Base-by-base conservation (phyloP, 2,113 vertebrate genomes). In the Rhinolophus ferrumequinum region DNA sequence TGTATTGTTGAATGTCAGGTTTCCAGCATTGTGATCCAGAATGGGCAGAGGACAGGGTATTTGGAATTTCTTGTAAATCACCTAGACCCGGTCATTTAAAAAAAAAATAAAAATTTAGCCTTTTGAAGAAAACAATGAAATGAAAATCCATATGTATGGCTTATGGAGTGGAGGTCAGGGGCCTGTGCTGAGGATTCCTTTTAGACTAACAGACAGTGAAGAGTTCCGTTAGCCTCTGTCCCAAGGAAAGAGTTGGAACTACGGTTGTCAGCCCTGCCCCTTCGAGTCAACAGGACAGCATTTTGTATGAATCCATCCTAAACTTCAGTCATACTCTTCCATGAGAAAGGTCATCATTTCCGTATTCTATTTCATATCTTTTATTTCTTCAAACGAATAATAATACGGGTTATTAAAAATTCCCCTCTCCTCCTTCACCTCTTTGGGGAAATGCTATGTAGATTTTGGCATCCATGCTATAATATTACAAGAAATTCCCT, bases 11-110 rank as follows among this genome's bases (percentile, higher is more conserved):
- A 93, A 4, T 0, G 99, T 99, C 96, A 98, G 97, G 97, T 99
- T 99, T 81, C 98, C 96, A 52, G 62, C 77, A 60, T 93, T 92
- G 0, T 98, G 98, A 96, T 97, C 96, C 95, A 99, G 97, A 93
- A 98, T 41, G 0, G 99, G 99, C 35, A 99, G 98, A 72, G 99
- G 99, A 96, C 99, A 99, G 0, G 99, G 99, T 81, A 99, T 99
- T 97, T 99, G 99, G n/a, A 98, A 99, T 98, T 99, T 99, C 98
- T 99, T 99, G 95, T 99, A 99, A 96, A 99, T 99, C 86, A 99
- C 96, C 99, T 99, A 95, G 54, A 96, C 94, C 38, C 88, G 95
- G 33, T 94, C 56, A 92, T 82, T 47, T 26, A 64, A 60, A 16
- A 81, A 41, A 10, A n/a, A 79, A 38, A 91, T 44, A 28, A 41